Base-by-base conservation (phyloP, 2,888 invertebrate genomes). In the Xanthorhoe designata region DNA sequence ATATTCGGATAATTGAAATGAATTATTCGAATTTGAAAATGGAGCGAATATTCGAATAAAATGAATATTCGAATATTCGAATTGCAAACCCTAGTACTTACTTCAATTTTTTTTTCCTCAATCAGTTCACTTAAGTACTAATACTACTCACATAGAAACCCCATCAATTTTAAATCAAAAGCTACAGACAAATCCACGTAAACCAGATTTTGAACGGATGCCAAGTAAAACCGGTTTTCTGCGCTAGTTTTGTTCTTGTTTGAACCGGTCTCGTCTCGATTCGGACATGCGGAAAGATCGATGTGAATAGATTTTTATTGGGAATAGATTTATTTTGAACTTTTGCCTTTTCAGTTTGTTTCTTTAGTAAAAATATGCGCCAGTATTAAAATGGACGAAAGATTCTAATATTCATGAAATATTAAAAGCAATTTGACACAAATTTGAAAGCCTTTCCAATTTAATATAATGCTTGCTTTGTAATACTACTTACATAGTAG, bases 151-250 rank as follows among this genome's bases (percentile, higher is more conserved):
- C 38, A 5, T 35, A 35, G 2, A 35, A 42, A 13, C 3, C 13
- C 13, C 13, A 42, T 42, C 38, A 42, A 42, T 42, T 42, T 42
- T 3, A 47, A 47, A 13, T 15, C 57, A 32, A 59, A 42, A 29
- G 24, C 59, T 19, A 42, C 13, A 8, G 18, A 52, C 42, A 42
- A 52, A 60, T 54, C 54, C 54, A 49, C 49, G 5, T 55, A 50
- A 56, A 57, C 8, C 32, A 57, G 52, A 45, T 52, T 58, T 63
- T 63, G 63, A 51, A 52, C 32, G 1, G 13, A 18, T 58, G 63
- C 63, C 63, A 63, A 62, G 57, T 62, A 15, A 51, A 64, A 19
- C 45, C 64, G 19, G 64, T 58, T 59, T 64, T 55, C 35, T 54
- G 32, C 24, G 49, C 53, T 49, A 59, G 64, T 59, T 49, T 38